Percentiles rank a stretch among this genome's conserved stretches.
Conservation (phyloP, 1,140 invertebrate genomes). For the Stenopsyche tienmushanensis region DNA sequence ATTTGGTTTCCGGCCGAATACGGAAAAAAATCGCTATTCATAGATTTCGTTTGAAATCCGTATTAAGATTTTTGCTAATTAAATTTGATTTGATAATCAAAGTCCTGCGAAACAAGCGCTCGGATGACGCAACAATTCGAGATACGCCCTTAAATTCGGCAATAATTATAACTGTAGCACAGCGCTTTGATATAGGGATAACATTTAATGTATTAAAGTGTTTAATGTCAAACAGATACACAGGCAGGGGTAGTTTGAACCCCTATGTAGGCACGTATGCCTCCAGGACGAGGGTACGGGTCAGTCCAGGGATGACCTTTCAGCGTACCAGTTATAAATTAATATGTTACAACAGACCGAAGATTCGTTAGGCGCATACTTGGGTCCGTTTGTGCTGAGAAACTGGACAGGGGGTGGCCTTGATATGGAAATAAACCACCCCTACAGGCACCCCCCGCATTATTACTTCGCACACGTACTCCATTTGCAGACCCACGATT, state of each 20-base stretch:
- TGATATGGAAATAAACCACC: neutral
- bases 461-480: too few relatives aligned
- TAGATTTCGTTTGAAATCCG: too few relatives aligned
- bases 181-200: too few relatives aligned
- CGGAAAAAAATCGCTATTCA: too few relatives aligned
- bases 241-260: constrained; percentile 23
- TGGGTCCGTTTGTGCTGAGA: constrained; percentile 8
- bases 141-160: too few relatives aligned
- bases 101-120: too few relatives aligned
- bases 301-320: constrained; percentile 29
- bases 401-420: neutral
- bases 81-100: too few relatives aligned
- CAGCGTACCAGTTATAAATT: constrained; percentile 27
- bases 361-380: constrained; percentile 21
- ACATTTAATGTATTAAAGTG: constrained; percentile 23
- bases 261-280: constrained; percentile 35
- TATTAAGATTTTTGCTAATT: too few relatives aligned
- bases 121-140: too few relatives aligned
- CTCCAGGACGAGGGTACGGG: constrained; percentile 33
- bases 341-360: constrained; percentile 22
- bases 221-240: constrained; percentile 24
- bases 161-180: too few relatives aligned
- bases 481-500: too few relatives aligned
- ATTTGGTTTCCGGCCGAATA: too few relatives aligned
- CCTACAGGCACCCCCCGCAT: neutral